These are phyloP conservation scores for Catostomus latipinnis DNA, from an alignment of 2,797 vertebrate species.

Conservation along the genomic window DNA sequence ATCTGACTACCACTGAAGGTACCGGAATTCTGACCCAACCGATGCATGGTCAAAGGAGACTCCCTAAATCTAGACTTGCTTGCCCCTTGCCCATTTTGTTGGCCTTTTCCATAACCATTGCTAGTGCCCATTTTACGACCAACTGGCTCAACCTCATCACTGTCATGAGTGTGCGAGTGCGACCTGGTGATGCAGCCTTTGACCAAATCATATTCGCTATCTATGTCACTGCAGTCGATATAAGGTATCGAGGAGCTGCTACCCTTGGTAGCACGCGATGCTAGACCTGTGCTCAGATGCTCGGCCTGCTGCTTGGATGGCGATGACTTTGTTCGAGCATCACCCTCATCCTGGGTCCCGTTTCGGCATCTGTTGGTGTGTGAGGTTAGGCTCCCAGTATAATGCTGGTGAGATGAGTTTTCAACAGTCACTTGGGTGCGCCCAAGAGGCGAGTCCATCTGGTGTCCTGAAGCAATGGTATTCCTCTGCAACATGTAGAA, in stretches of 20 bases:
- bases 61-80: conserved; percentile 75
- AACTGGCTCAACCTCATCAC: conserved; percentile 79
- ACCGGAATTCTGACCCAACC: conserved; percentile 76
- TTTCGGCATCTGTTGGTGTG: conserved; percentile 71
- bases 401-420: conserved; percentile 68
- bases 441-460: conserved; percentile 78
- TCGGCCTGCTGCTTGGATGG: conserved; percentile 80
- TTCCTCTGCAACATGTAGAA: conserved; percentile 21
- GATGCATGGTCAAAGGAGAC: conserved; percentile 72
- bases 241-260: conserved; percentile 86
- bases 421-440: conserved; percentile 75
- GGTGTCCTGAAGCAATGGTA: conserved; percentile 42
- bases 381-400: conserved; percentile 44
- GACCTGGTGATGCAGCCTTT: conserved; percentile 77
- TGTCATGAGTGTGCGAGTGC: conserved; percentile 82
- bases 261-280: conserved; percentile 83
- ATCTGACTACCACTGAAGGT: conserved; percentile 77
- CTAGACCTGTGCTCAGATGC: conserved; percentile 92
- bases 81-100: conserved; percentile 75
- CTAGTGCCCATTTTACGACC: conserved; percentile 59
- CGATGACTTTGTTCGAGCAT: conserved; percentile 71
- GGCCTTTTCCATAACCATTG: conserved; percentile 69
- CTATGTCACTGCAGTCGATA: conserved; percentile 87
- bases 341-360: conserved; percentile 72
- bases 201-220: conserved; percentile 85